A percentile compares a stretch with the other conserved stretches of the same genome.
phyloP scores from a whole-genome alignment of 2,888 invertebrate species.

The Meganola albula region DNA sequence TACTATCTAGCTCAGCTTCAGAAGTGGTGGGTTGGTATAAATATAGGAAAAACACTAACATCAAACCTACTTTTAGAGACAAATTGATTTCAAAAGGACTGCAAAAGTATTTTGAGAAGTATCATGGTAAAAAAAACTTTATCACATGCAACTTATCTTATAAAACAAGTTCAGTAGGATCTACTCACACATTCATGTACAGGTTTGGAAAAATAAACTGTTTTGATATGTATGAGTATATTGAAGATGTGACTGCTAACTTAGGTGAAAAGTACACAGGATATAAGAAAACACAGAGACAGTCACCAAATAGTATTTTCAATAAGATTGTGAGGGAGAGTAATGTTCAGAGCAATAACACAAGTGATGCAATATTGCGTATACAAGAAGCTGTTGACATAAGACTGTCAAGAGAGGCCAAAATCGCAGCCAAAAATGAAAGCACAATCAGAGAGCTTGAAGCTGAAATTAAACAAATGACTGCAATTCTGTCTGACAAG shows the following conservation, averaged over 20 bases:
- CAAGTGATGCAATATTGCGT: conserved; percentile 59
- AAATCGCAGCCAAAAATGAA: conserved; percentile 62
- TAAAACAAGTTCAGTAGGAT: conserved; percentile 64
- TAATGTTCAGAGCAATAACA: conserved; percentile 53
- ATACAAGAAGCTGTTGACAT: conserved; percentile 66
- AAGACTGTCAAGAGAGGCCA: conserved; percentile 58
- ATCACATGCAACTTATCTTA: conserved; percentile 79
- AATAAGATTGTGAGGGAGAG: conserved; percentile 62
- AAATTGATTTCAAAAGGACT: conserved; percentile 80
- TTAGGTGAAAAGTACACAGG: conserved; percentile 70
- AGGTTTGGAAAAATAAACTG: conserved; percentile 79
- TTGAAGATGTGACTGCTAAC: conserved; percentile 75
- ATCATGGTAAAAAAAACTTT: conserved; percentile 77
- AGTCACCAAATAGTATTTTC: conserved; percentile 56
- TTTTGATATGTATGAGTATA: conserved; percentile 72
- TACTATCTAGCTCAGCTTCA: conserved; percentile 71
- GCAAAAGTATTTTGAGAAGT: conserved; percentile 74
- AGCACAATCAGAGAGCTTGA: conserved; percentile 59
- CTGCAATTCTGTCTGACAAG: conserved; percentile 57
- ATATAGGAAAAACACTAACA: conserved; percentile 73
- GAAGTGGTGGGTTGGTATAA: conserved; percentile 84
- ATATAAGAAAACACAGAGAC: conserved; percentile 55
- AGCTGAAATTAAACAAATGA: conserved; percentile 68
- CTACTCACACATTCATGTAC: conserved; percentile 80
- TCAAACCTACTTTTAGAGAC: conserved; percentile 79